These are phyloP conservation scores for Stomatorhinus walkeri DNA, from an alignment of 2,797 vertebrate genomes.

Conservation along the genomic window DNA sequence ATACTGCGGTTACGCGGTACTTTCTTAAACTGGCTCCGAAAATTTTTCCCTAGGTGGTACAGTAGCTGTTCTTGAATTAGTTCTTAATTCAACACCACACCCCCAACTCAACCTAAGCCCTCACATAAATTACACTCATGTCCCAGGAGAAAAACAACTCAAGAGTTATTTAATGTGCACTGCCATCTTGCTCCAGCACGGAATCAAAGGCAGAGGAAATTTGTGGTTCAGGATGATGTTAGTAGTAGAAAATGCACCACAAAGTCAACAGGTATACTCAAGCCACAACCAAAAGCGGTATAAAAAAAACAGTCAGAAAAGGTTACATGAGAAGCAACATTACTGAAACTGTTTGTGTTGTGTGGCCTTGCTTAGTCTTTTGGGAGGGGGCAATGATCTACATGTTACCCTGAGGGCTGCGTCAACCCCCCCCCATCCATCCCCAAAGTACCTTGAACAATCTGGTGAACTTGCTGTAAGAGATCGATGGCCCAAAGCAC, in stretches of 20 bases:
- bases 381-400: background rate
- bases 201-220: background rate
- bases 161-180: background rate
- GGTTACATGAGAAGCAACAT: background rate
- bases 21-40: constrained; percentile 23
- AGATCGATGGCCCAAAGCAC: background rate
- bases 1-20: constrained; percentile 21
- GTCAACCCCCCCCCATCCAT: background rate
- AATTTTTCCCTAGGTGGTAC: constrained; percentile 29
- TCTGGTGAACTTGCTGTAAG: background rate
- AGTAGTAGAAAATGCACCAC: background rate
- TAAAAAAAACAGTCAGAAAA: background rate
- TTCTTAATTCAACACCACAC: constrained; percentile 19
- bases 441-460: background rate
- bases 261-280: background rate
- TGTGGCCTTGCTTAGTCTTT: background rate
- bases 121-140: constrained; percentile 20
- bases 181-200: background rate
- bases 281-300: background rate
- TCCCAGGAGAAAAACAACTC: background rate
- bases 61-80: constrained; percentile 17
- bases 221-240: background rate
- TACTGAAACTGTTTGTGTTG: background rate
- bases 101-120: background rate
- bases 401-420: background rate